Base-by-base conservation (phyloP, 1,140 invertebrate genomes). In the Trichonephila inaurata region DNA sequence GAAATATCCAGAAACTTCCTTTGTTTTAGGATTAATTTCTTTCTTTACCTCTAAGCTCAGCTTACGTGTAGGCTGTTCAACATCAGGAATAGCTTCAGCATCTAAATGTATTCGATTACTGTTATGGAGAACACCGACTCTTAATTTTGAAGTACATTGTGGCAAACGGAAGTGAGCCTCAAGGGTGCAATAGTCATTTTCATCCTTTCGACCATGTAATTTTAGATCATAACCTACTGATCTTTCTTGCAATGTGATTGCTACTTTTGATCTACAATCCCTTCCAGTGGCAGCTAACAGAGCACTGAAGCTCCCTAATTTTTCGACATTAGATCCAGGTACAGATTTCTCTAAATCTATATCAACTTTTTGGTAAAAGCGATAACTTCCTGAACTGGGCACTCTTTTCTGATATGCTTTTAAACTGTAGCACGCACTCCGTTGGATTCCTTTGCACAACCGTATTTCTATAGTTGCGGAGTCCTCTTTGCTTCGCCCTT, bases 181-280 rank as follows among this genome's bases (percentile, higher is more conserved):
- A n/a, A 90, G 12, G 14, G 72, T 58, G n/a, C 64, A 69, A 12
- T 33, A 88, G 3, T 86, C 88, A 21, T 90, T 60, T 44, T 89
- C 77, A 61, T 90, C 19, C 7, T 85, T 18, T 24, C 92, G 33
- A 24, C 40, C n/a, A 60, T 94, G 87, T 5, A 85, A 2, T 33
- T 24, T 89, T 8, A 94, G 12, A 60, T 89, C 93, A n/a, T 94
- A 94, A 12, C 93, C 88, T 58, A 83, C 1, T n/a, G 51, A 58
- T 24, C 90, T 83, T 58, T 89, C 62, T 83, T 85, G 16, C 21
- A 60, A 18, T 7, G 66, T 8, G 83, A 94, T 0, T 33, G 33
- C 66, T 1, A 92, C 1, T 21, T 72, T 92, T 51, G 91, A 92
- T 66, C 19, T 66, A 51, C 7, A 83, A 58, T 83, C 64, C 85